Base-by-base conservation (phyloP, 2,113 vertebrate species). In the Tachycineta bicolor region DNA sequence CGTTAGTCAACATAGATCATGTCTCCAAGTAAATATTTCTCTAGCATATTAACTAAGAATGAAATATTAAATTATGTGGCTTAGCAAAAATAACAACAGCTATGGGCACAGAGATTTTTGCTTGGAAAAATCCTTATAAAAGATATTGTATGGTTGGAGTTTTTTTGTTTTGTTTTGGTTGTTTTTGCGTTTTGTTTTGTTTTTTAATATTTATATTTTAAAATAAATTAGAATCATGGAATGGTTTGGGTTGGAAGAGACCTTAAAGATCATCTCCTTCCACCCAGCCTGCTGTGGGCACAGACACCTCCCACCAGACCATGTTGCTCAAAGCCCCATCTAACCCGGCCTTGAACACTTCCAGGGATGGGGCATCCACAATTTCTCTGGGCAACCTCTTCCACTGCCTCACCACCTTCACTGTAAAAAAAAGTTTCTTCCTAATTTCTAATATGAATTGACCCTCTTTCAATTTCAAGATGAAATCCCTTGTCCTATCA, bases 11-110 rank as follows among this genome's bases (percentile, higher is more conserved):
- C 55, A 83, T 5, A 74, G 93, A 93, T 93, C 92, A 90, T 29
- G 59, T 95, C 63, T 95, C 94, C 94, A 97, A 94, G 79, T 62
- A 96, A 93, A 93, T 93, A 92, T 93, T 96, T 94, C 65, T 80
- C 43, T 77, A 80, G 46, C 43, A 39, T 63, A 80, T 70, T 90
- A 85, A 73, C 70, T 53, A 62, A 90, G 55, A 93, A 58, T 47
- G 58, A 88, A 93, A 79, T 91, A 93, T 3, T 47, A 79, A 83
- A 90, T 94, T 88, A 67, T 49, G 70, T 58, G 67, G 58, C 79
- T 93, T 86, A 92, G 63, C 82, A 93, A 90, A 93, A 93, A 83
- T 60, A 95, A 78, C 47, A 96, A 64, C 63, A 79, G 37, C 55
- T 76, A 79, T 39, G 43, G 69, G 47, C 63, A 83, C 2, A 77